Conservation (phyloP, 2,113 vertebrate genomes). For the Sapayoa aenigma region DNA sequence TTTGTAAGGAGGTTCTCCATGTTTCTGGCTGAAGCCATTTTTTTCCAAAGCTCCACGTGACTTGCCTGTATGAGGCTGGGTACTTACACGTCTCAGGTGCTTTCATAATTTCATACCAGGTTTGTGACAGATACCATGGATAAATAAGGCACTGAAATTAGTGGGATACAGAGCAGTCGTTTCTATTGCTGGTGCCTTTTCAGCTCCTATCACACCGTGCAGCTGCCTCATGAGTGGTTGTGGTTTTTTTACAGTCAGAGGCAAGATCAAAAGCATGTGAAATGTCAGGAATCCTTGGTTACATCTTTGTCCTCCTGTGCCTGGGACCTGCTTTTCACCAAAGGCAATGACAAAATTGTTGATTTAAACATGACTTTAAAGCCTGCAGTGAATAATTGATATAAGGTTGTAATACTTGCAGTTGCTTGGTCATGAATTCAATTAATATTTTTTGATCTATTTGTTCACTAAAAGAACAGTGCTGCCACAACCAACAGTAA, state of each 20-base stretch:
- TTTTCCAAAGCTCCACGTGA: fast-evolving
- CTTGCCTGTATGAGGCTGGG: background rate
- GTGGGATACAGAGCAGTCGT: background rate
- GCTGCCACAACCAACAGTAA: slow-evolving; percentile 4
- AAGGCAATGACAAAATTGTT: background rate
- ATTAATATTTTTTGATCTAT: slow-evolving; percentile 49
- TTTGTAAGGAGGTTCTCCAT: background rate
- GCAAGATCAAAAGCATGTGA: background rate
- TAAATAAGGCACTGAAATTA: background rate
- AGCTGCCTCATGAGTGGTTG: background rate
- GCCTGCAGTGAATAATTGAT: background rate
- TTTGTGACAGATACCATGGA: background rate
- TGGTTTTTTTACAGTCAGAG: background rate
- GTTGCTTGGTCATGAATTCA: slow-evolving; percentile 7
- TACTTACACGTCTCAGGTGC: background rate
- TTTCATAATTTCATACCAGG: background rate
- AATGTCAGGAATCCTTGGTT: background rate
- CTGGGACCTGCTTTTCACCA: background rate
- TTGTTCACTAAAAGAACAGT: slow-evolving; percentile 11
- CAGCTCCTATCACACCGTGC: background rate
- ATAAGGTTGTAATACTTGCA: background rate
- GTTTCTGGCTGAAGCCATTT: background rate
- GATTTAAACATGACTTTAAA: background rate
- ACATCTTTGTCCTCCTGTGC: background rate
- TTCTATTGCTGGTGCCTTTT: background rate